phyloP scores from a whole-genome alignment of 92 coral and sea anemone species.

The Phymanthus crucifer region DNA sequence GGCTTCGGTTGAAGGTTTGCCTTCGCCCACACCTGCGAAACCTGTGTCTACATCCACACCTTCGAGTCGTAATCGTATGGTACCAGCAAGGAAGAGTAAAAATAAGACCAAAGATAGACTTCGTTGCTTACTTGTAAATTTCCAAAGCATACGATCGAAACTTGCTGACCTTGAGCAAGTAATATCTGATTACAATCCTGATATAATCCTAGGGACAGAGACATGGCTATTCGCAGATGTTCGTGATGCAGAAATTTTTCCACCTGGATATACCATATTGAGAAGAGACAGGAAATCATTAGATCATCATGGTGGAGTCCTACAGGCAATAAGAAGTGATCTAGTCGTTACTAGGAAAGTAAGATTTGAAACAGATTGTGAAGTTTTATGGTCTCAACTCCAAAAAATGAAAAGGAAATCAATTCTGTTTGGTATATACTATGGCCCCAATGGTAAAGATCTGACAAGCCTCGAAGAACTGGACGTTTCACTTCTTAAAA shows the following conservation, averaged over 20 bases:
- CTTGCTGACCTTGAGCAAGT: constrained; percentile 41
- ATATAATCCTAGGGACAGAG: constrained; percentile 8
- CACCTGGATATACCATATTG: constrained; percentile 52
- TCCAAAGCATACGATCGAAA: constrained; percentile 25
- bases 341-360: too few relatives aligned
- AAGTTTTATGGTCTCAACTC: constrained; percentile 43
- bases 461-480: too few relatives aligned
- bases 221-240: constrained; percentile 41
- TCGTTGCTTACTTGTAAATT: constrained; percentile 45
- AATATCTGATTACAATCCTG: constrained; percentile 38
- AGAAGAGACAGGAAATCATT: constrained; percentile 50
- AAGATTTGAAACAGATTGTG: constrained; percentile 28
- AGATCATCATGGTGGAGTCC: constrained; percentile 48
- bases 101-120: constrained; percentile 31
- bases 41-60: too few relatives aligned
- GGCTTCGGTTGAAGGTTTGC: neutral
- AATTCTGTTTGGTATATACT: constrained; percentile 30
- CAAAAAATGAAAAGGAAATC: constrained; percentile 24
- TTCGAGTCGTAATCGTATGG: neutral
- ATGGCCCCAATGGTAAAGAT: constrained; percentile 6
- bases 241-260: constrained; percentile 41
- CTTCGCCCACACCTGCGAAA: neutral
- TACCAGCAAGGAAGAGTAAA: constrained; percentile 21
- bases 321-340: constrained; percentile 31
- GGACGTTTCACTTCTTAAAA: too few relatives aligned